Percentiles rank a stretch among this genome's conserved stretches.
Evolutionary conservation across 2,888 invertebrate species (phyloP).

Genomic region (Epistrophe grossulariae): DNA sequence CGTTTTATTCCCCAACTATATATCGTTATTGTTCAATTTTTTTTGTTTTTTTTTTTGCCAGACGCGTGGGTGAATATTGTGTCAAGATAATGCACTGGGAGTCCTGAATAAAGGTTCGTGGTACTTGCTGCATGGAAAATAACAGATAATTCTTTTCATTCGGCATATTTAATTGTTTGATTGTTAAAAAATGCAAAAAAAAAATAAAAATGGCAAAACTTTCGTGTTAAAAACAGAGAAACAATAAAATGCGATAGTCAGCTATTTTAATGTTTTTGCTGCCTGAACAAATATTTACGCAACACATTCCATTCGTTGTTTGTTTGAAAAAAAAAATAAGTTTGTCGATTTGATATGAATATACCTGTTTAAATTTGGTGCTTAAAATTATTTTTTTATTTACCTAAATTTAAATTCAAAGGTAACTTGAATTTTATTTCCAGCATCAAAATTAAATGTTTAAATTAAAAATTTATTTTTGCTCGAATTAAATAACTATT

Average conservation of each 20-base stretch:
- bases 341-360: not conserved
- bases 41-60: not conserved
- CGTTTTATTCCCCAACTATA: slow-evolving; percentile 39
- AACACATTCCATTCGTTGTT: not conserved
- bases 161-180: not conserved
- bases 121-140: not conserved
- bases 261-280: not conserved
- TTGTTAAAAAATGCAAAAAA: slow-evolving; percentile 13
- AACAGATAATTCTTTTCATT: slow-evolving; percentile 21
- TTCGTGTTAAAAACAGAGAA: not conserved
- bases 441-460: not conserved
- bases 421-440: not conserved
- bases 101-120: not conserved
- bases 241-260: not conserved
- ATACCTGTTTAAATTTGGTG: not conserved
- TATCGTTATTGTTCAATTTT: not conserved
- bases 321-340: slow-evolving; percentile 1
- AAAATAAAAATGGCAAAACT: not conserved
- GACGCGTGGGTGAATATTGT: not conserved
- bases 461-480: too few species aligned
- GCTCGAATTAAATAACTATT: too few species aligned
- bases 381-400: not conserved
- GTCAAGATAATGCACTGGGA: slow-evolving; percentile 30
- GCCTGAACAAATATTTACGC: slow-evolving; percentile 4
- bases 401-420: not conserved